Evolutionary conservation across 2,888 invertebrate species (phyloP).

Genomic region (Scaptomyza parva): DNA sequence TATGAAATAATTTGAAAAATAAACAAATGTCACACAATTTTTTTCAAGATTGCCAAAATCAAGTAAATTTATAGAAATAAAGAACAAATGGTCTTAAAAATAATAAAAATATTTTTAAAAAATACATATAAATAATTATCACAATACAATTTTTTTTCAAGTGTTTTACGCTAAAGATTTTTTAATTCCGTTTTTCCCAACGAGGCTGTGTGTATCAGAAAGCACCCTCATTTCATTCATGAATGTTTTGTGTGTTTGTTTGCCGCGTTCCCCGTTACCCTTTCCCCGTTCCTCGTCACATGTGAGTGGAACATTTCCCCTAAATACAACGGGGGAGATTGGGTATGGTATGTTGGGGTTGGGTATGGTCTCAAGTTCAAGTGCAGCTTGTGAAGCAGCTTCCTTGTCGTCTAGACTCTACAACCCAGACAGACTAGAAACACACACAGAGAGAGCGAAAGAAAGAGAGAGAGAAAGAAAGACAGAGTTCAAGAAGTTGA

Average conservation of each 20-base stretch:
- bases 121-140: too few relatives aligned
- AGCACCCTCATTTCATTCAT: conserved; percentile 42
- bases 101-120: not conserved
- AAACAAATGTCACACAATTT: too few relatives aligned
- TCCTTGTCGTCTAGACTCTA: conserved; percentile 43
- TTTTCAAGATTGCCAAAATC: too few relatives aligned
- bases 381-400: conserved; percentile 62
- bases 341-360: not conserved
- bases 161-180: conserved; percentile 5
- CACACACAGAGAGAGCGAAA: too few relatives aligned
- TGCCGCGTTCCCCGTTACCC: conserved; percentile 16
- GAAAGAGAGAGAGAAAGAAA: conserved; percentile 9
- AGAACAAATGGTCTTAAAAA: too few relatives aligned
- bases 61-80: too few relatives aligned
- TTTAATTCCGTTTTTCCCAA: conserved; percentile 13
- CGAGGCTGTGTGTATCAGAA: conserved; percentile 40
- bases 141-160: not conserved
- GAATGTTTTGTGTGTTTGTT: conserved; percentile 45
- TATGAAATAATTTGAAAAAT: not conserved
- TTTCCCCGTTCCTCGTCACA: conserved; percentile 26
- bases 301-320: conserved; percentile 1
- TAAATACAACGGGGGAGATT: not conserved
- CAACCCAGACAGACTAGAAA: conserved; percentile 44
- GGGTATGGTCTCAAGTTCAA: conserved; percentile 66
- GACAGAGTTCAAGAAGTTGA: conserved; percentile 41